Percentiles rank a stretch among this genome's conserved stretches.
Evolutionary conservation across 2,888 invertebrate species (phyloP).

Genomic region (Yponomeuta cagnagella): DNA sequence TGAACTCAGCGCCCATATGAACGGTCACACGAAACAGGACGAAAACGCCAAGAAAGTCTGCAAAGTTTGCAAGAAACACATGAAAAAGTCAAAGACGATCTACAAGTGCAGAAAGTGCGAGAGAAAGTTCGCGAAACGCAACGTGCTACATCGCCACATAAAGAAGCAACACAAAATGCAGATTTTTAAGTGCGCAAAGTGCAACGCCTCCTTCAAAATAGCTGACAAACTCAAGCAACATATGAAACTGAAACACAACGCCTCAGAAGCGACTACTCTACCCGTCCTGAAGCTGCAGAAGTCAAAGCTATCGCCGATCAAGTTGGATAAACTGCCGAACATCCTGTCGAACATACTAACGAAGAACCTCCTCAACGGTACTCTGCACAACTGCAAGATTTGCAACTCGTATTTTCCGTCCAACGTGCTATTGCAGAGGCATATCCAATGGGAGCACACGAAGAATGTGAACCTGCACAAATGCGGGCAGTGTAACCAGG

Average conservation of each 20-base stretch:
- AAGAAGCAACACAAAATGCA: slow-evolving; percentile 2
- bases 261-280: background rate
- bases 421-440: slow-evolving; percentile 11
- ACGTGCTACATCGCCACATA: background rate
- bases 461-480: slow-evolving; percentile 15
- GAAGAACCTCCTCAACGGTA: background rate
- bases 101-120: slow-evolving; percentile 14
- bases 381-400: slow-evolving; percentile 10
- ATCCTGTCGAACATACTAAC: background rate
- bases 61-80: slow-evolving; percentile 3
- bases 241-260: slow-evolving; percentile 5
- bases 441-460: slow-evolving; percentile 15
- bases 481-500: slow-evolving; percentile 12
- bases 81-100: background rate
- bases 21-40: slow-evolving; percentile 5
- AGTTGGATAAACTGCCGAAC: background rate
- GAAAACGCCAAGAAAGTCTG: background rate
- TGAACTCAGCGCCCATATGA: background rate
- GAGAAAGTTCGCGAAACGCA: slow-evolving; percentile 2
- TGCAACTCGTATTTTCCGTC: slow-evolving; percentile 13
- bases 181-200: slow-evolving; percentile 5
- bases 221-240: slow-evolving; percentile 12
- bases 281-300: slow-evolving; percentile 11
- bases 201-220: slow-evolving; percentile 11
- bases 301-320: slow-evolving; percentile 3